Evolutionary conservation across 2,888 invertebrate species (phyloP).

Genomic region (Lasioglossum calceatum): DNA sequence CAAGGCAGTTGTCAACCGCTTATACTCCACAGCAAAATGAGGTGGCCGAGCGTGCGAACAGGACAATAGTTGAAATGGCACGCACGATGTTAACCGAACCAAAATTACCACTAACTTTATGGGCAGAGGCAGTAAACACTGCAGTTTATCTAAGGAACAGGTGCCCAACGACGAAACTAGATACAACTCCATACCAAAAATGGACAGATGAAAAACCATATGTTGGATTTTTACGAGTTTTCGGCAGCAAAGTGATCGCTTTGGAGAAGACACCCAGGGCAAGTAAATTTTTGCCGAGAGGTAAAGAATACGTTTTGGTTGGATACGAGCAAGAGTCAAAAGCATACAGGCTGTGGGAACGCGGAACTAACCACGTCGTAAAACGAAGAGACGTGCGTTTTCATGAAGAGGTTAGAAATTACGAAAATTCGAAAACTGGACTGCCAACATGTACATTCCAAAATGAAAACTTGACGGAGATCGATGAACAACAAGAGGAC

Average conservation of each 20-base stretch:
- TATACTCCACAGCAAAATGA: background rate
- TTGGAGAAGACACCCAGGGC: background rate
- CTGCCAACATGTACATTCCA: no score
- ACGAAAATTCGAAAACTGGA: no score
- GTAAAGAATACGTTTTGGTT: no score
- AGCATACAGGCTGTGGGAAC: no score
- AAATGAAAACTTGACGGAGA: no score
- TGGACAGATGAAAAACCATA: background rate
- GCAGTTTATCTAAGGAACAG: background rate
- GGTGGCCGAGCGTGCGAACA: background rate
- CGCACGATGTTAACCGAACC: background rate
- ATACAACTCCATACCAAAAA: background rate
- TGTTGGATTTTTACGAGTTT: background rate
- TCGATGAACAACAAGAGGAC: no score
- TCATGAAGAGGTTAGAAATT: background rate
- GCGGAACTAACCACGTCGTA: background rate
- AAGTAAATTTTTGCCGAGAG: background rate
- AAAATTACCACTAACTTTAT: background rate
- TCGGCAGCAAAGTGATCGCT: background rate
- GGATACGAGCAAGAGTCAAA: no score
- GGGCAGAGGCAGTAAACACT: background rate
- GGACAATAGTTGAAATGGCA: background rate
- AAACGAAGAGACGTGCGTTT: background rate
- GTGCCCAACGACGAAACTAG: background rate
- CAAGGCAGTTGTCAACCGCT: background rate